A percentile compares a stretch with the other conserved stretches of the same genome.
phyloP scores from a whole-genome alignment of 2,113 vertebrate genomes.

The Symphodus melops region DNA sequence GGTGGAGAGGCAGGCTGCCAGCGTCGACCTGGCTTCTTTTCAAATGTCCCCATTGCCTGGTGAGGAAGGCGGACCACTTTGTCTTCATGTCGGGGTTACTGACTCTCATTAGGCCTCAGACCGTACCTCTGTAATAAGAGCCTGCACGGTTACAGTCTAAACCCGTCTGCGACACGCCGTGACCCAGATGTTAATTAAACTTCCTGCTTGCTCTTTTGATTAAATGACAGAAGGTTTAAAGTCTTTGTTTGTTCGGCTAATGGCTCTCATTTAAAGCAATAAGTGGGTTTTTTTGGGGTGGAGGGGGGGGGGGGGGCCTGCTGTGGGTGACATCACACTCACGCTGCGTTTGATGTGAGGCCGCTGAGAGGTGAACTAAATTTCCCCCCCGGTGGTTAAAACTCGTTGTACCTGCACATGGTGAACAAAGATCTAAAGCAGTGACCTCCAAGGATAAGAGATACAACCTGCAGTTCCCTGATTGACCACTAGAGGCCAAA shows the following conservation, averaged over 20 bases:
- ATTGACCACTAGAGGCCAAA: neutral
- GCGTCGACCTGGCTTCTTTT: slow-evolving; percentile 59
- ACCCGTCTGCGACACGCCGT: slow-evolving; percentile 72
- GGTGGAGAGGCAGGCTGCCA: slow-evolving; percentile 46
- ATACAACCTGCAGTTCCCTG: neutral
- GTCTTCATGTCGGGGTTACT: slow-evolving; percentile 72
- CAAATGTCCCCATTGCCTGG: slow-evolving; percentile 60
- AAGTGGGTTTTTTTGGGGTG: slow-evolving; percentile 73
- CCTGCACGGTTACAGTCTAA: slow-evolving; percentile 40
- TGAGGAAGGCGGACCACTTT: slow-evolving; percentile 67
- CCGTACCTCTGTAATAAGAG: slow-evolving; percentile 63
- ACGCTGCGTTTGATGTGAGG: slow-evolving; percentile 67
- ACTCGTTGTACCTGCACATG: slow-evolving; percentile 55
- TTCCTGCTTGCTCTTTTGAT: slow-evolving; percentile 80
- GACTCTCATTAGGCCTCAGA: slow-evolving; percentile 72
- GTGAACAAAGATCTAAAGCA: neutral
- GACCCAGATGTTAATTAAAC: slow-evolving; percentile 79
- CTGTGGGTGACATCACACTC: slow-evolving; percentile 74
- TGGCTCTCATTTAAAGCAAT: slow-evolving; percentile 76
- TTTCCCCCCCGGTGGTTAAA: slow-evolving; percentile 17
- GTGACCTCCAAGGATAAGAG: neutral
- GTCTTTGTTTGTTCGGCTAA: slow-evolving; percentile 78
- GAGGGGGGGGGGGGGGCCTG: too few relatives aligned
- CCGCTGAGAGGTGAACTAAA: slow-evolving; percentile 31
- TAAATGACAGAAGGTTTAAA: slow-evolving; percentile 73